Evolutionary conservation across 53 echinoderm and acorn worm genomes (phyloP), one percentile per base, ranked within the genome.

Genomic region (Astropecten irregularis): DNA sequence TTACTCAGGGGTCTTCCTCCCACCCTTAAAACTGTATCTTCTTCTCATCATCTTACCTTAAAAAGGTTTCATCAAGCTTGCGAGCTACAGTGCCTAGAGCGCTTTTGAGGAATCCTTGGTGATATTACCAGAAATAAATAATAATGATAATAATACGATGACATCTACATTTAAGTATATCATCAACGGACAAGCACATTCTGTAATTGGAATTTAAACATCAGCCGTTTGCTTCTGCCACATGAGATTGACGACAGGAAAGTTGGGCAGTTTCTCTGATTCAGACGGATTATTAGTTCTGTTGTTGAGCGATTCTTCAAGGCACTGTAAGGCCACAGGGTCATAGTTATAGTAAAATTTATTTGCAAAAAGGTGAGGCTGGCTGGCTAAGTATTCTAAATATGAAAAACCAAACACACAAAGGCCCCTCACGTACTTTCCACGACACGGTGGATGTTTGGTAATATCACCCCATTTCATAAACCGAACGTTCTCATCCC

Each of bases 381-480:
- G 83, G 34, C 40, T 84, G 42, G 57, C 57, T 23, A 97, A 56
- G 26, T 91, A 92, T 23, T 88, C 49, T 37, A 97, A 72, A 58
- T 97, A 91, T 1, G 89, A 92, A 0, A 94, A 82, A 10, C 89
- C 94, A 56, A 89, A 97, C 18, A 99, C 84, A 40, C 99, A 99
- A 3, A 95, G 85, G 0, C 38, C 86, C 19, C 92, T 62, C 13
- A 92, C 90, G 63, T 92, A 90, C 60, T 88, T 94, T 4, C 99
- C 99, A 30, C 62, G 62, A 38, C 99, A 99, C 19, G 54, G 10
- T 16, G 92, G 97, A 50, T 92, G 90, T 6, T 14, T 69, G 16
- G 52, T 82, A 11, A 84, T 76, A 49, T 94, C 95, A 1, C 70
- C 88, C 99, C 99, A 99, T 47, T 99, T 99, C 88, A 95, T 95